These are phyloP conservation scores for Thamnophis sirtalis DNA, from an alignment of 2,113 vertebrate genomes.

Conservation along the genomic window DNA sequence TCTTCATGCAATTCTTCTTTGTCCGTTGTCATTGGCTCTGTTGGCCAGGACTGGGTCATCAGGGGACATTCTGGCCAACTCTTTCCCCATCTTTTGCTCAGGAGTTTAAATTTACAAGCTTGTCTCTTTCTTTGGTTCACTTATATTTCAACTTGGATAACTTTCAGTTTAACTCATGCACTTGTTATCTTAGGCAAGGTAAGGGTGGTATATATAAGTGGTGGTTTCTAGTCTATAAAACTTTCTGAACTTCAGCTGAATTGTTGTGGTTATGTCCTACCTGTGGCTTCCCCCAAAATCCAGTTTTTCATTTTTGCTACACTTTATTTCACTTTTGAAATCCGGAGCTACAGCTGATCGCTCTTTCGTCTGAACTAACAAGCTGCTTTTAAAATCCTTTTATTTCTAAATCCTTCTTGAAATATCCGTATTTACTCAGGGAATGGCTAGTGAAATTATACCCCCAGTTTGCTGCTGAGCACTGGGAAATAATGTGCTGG, in stretches of 20 bases:
- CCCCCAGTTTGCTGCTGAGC: slow-evolving; percentile 55
- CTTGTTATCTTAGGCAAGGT: background rate
- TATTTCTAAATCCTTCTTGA: slow-evolving; percentile 29
- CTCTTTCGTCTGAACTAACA: background rate
- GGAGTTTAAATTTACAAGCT: background rate
- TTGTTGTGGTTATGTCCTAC: background rate
- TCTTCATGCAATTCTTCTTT: background rate
- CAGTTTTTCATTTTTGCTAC: background rate
- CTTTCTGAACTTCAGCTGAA: background rate
- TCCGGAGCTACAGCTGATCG: background rate
- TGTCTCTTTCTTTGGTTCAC: background rate
- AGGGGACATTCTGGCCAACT: background rate
- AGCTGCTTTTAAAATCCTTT: background rate
- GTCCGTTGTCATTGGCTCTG: background rate
- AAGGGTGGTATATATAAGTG: background rate
- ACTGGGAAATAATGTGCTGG: slow-evolving; percentile 64
- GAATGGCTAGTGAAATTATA: slow-evolving; percentile 45
- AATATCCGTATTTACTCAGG: background rate
- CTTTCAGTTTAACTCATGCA: background rate
- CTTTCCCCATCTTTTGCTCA: background rate
- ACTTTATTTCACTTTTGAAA: background rate
- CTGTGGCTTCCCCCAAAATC: background rate
- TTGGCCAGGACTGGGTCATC: background rate
- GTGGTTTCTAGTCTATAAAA: background rate
- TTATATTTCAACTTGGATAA: background rate